Base-by-base conservation (phyloP, 1,140 invertebrate species). In the Megalonaias nervosa region DNA sequence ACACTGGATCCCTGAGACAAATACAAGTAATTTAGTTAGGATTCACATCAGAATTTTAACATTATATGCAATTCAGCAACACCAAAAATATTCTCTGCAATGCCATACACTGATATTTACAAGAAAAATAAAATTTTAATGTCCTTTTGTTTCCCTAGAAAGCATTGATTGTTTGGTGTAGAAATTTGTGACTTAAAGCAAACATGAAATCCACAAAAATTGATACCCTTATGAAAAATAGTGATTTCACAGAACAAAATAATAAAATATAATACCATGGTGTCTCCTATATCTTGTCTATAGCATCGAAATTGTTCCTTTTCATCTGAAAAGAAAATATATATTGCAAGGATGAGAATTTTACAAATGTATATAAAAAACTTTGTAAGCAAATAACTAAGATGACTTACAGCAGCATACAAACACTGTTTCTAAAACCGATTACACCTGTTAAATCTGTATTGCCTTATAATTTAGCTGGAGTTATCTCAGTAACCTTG, bases 261-360 rank as follows among this genome's bases (percentile, higher is more conserved):
- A 58, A 59, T 19, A 38, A 17, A 57, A 21, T 31, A 61, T 88
- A 91, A 92, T 88, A 95, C 94, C 87, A 97, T 94, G 31, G 95
- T 96, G 90, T 98, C 97, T 0, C 95, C 94, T 65, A 97, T 95
- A 83, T 98, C 97, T 90, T 97, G 96, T 70, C 97, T 92, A 87
- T 98, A 98, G 90, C 96, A 97, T 14, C 97, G 92, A 82, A 98
- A 95, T 14, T 94, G 91, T 91, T 98, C 97, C 66, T 94, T 93
- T 84, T 98, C 96, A 71, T 97, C 96, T 58, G 92, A 88, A 92
- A 69, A 66, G 19, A 79, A n/a, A 23, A 55, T 14, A 61, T 31
- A 75, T n/a, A 19, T n/a, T 57, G 21, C 21, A 71, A 71, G 59
- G 38, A 62, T n/a, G 12, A 61, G 62, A 73, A 70, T 23, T 60